Evolutionary conservation across 2,888 invertebrate species (phyloP), one percentile per base, ranked within the genome.

Genomic region (Vandiemenella viatica): DNA sequence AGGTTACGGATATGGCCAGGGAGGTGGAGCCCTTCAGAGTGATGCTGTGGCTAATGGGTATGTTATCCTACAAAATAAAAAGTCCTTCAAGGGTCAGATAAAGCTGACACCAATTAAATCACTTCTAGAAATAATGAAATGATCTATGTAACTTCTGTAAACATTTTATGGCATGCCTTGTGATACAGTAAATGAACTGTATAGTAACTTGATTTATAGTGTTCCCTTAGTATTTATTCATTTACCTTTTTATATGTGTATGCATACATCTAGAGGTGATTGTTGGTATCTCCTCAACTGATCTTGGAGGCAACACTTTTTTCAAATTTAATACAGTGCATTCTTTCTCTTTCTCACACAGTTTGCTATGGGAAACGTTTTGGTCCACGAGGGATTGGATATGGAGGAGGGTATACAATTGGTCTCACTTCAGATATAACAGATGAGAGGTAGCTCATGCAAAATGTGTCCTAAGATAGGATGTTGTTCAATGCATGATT

Each of bases 1-100:
- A 74, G 91, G 91, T 69, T 93, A 93, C 70, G 95, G 93, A 63
- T 95, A 90, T 71, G 96, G 96, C 63, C 89, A 90, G 73, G 96
- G 97, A 65, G 90, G 87, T 66, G 91, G 91, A 66, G 88, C 88
- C 60, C 76, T 91, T 64, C 89, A 90, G 74, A 86, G 87, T 70
- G 90, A 90, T 74, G 80, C 79, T 71, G 77, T 80, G 67, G 42
- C 42, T 21, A 82, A 82, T 71, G 84, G 85, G 86, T 83, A 79
- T 75, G 80, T 72, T 22, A 38, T n/a, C 16, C 19, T 22, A 32
- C n/a, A n/a, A n/a, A n/a, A n/a, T n/a, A 8, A 16, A 16, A 38
- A 46, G 6, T 17, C 45, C 17, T 38, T 38, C 38, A 15, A 17
- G 38, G 8, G 17, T 17, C 15, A 38, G 38, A 15, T 3, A 2